Base-by-base conservation (phyloP, 2,113 vertebrate species). In the Melanerpes formicivorus region DNA sequence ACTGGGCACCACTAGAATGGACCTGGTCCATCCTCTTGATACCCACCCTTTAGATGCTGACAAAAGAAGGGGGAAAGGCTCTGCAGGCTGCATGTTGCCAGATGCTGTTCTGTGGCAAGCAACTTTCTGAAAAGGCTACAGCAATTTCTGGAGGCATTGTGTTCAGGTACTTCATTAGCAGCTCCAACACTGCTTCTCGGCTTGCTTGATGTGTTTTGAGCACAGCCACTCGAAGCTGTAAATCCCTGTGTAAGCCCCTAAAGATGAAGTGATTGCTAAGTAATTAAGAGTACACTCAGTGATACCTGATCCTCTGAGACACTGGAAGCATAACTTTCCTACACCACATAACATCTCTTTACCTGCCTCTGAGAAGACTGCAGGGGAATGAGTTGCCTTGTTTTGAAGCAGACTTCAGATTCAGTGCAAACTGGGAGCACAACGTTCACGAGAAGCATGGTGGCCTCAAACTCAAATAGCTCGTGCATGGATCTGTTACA, bases 171-270 rank as follows among this genome's bases (percentile, higher is more conserved):
- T 84, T 80, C 77, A 74, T 82, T 82, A 92, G 23, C 54, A 85
- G 42, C 84, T 93, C 73, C 60, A 66, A 62, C 78, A 71, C 93
- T 96, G 93, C 93, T 95, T 91, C 78, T 73, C 92, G 96, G 93
- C 93, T 95, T 92, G 94, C 90, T 94, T 96, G 73, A 73, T 95
- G 74, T 94, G 84, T 95, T 91, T 77, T 92, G 93, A 80, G 25
- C 60, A 97, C 69, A 76, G 75, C 88, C 93, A 96, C 84, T 93
- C 85, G 67, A 92, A 95, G 67, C 34, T 65, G 56, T 85, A 94
- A 95, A 90, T 96, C 95, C 78, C 66, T 93, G 73, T 67, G 91
- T 90, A 96, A 97, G 75, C 91, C 89, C 80, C 76, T 93, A 78
- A 88, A 96, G 96, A 89, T 95, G 37, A 96, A 95, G 25, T 92